A percentile compares a stretch with the other conserved stretches of the same genome.
These are phyloP conservation scores for Pachycephus smyrnensis DNA, from an alignment of 2,888 invertebrate genomes.

Conservation along the genomic window DNA sequence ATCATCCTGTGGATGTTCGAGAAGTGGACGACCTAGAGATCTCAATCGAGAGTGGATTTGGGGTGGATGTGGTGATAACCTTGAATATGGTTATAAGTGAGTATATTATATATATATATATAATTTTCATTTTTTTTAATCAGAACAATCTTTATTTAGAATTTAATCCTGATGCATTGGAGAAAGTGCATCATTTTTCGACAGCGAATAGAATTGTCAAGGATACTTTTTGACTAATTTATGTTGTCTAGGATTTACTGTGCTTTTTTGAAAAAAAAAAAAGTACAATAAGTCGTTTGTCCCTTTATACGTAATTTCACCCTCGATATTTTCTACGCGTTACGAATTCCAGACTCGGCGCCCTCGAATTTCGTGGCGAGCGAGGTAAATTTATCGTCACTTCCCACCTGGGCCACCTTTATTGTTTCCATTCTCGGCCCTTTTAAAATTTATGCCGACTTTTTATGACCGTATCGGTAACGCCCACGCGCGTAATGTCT, in stretches of 20 bases:
- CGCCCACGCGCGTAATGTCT: slow-evolving; percentile 21
- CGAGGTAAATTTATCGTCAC: slow-evolving; percentile 19
- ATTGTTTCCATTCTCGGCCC: slow-evolving; percentile 13
- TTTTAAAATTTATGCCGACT: slow-evolving; percentile 10
- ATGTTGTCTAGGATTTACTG: background rate
- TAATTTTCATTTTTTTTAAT: background rate
- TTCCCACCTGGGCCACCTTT: slow-evolving; percentile 23
- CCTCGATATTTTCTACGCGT: background rate
- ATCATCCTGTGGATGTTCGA: slow-evolving; percentile 90
- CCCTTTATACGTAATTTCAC: background rate
- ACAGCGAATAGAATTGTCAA: background rate
- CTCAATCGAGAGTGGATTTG: slow-evolving; percentile 94
- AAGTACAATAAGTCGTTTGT: background rate
- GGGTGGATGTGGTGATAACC: slow-evolving; percentile 98
- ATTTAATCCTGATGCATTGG: background rate
- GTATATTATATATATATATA: slow-evolving; percentile 49
- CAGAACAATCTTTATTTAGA: background rate
- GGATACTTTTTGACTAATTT: background rate
- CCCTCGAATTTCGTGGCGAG: background rate
- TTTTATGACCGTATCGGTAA: slow-evolving; percentile 19
- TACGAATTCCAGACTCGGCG: background rate
- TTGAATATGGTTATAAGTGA: slow-evolving; percentile 95
- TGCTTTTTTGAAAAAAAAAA: background rate
- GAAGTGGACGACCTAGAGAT: slow-evolving; percentile 83
- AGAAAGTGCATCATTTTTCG: background rate